A percentile compares a stretch with the other conserved stretches of the same genome.
Conservation (phyloP, 2,113 vertebrate species). For the Monopterus albus region DNA sequence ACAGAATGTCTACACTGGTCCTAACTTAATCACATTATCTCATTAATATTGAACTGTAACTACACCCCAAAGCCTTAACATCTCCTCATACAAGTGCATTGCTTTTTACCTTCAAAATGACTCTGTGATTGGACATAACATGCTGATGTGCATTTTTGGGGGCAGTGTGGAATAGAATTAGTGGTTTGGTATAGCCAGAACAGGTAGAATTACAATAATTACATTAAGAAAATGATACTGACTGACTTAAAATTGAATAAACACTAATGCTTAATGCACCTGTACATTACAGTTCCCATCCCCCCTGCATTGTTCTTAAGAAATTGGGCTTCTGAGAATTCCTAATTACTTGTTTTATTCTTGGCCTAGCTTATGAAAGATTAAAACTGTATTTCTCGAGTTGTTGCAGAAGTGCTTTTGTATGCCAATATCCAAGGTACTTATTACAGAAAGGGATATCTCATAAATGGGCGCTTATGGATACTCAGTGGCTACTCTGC, state of each 20-base stretch:
- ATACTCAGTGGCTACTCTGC: constrained; percentile 36
- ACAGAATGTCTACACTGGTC: constrained; percentile 51
- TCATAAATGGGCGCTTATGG: constrained; percentile 45
- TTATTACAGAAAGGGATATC: constrained; percentile 56
- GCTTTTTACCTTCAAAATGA: constrained; percentile 60
- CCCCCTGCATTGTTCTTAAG: constrained; percentile 59
- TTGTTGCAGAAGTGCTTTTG: constrained; percentile 44
- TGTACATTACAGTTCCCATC: constrained; percentile 46
- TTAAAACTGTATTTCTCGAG: constrained; percentile 58
- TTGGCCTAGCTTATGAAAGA: constrained; percentile 68
- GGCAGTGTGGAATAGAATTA: constrained; percentile 58
- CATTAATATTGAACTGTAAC: constrained; percentile 69
- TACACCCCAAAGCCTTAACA: constrained; percentile 47
- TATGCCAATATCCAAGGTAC: constrained; percentile 56
- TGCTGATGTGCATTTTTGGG: constrained; percentile 70
- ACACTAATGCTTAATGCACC: constrained; percentile 69
- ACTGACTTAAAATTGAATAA: constrained; percentile 71
- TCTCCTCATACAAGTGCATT: constrained; percentile 37
- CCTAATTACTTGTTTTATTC: constrained; percentile 70
- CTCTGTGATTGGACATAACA: constrained; percentile 64
- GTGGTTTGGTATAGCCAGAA: constrained; percentile 56
- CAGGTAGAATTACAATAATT: constrained; percentile 67
- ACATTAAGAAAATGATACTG: constrained; percentile 67
- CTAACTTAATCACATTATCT: constrained; percentile 61
- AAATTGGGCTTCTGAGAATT: constrained; percentile 72